These are phyloP conservation scores for Psettodes erumei DNA, from an alignment of 2,113 vertebrate species.

Conservation along the genomic window DNA sequence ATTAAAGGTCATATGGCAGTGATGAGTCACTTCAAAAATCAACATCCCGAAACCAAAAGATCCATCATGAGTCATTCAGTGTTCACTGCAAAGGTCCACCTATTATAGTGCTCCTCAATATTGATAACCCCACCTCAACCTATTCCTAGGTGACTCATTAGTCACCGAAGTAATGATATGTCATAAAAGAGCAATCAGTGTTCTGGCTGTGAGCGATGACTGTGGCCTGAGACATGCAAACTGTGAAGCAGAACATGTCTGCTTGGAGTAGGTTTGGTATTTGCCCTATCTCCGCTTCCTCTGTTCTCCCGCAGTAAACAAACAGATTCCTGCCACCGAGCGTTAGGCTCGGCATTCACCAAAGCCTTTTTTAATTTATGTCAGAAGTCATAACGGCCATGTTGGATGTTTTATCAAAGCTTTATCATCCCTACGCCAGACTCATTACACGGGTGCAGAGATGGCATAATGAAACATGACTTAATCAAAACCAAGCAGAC, in stretches of 20 bases:
- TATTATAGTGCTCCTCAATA: conserved; percentile 47
- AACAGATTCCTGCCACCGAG: conserved; percentile 37
- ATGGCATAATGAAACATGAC: conserved; percentile 85
- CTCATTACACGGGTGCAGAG: conserved; percentile 83
- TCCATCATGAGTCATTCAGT: conserved; percentile 63
- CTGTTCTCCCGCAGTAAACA: conserved; percentile 36
- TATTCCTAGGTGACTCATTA: conserved; percentile 61
- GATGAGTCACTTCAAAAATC: conserved; percentile 75
- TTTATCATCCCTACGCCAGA: conserved; percentile 85
- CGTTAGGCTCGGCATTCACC: conserved; percentile 40
- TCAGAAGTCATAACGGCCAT: conserved; percentile 84
- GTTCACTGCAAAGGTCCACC: conserved; percentile 64
- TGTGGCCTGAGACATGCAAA: conserved; percentile 7
- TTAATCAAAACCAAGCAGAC: conserved; percentile 84
- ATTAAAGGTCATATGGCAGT: conserved; percentile 73
- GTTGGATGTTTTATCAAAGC: conserved; percentile 85
- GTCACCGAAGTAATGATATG: conserved; percentile 68
- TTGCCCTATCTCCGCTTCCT: conserved; percentile 30
- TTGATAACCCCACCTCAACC: conserved; percentile 69
- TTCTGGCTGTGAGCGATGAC: conserved; percentile 54
- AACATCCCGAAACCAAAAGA: conserved; percentile 54
- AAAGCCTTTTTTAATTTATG: conserved; percentile 74
- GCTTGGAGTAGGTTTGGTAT: conserved; percentile 64
- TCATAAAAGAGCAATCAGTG: conserved; percentile 64
- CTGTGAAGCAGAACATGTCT: conserved; percentile 26